These are phyloP conservation scores for Leptopilina syphax DNA, from an alignment of 2,888 invertebrate species.

Conservation along the genomic window DNA sequence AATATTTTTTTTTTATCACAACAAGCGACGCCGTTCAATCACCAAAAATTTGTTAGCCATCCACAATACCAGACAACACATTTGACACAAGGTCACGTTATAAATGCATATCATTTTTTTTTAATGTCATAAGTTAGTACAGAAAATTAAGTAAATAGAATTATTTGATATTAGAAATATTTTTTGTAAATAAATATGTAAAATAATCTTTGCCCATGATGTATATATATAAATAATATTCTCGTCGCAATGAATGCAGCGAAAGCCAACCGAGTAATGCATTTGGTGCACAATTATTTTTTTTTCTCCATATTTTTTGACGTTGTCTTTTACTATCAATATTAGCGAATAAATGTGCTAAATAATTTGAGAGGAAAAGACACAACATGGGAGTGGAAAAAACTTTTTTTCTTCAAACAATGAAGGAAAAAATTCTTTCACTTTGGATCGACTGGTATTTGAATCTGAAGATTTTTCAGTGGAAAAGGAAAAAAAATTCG, in stretches of 20 bases:
- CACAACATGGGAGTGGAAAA: slow-evolving; percentile 53
- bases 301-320: background rate
- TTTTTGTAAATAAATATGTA: slow-evolving; percentile 37
- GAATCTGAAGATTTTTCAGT: background rate
- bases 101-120: slow-evolving; percentile 49
- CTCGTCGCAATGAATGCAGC: slow-evolving; percentile 65
- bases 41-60: slow-evolving; percentile 71
- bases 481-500: background rate
- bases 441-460: background rate
- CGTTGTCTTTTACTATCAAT: slow-evolving; percentile 46
- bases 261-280: slow-evolving; percentile 69
- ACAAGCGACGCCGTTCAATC: slow-evolving; percentile 55
- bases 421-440: background rate
- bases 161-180: slow-evolving; percentile 42
- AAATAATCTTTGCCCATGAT: slow-evolving; percentile 62
- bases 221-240: slow-evolving; percentile 12
- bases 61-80: slow-evolving; percentile 73
- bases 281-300: slow-evolving; percentile 52
- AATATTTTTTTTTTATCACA: slow-evolving; percentile 41
- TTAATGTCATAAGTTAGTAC: slow-evolving; percentile 59
- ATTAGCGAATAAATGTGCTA: slow-evolving; percentile 50
- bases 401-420: slow-evolving; percentile 41
- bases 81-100: slow-evolving; percentile 64
- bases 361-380: slow-evolving; percentile 51
- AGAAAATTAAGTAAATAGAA: slow-evolving; percentile 53